Percentiles rank a stretch among this genome's conserved stretches.
These are phyloP conservation scores for Peromyscus attwateri DNA, from an alignment of 2,797 vertebrate genomes.

Conservation along the genomic window DNA sequence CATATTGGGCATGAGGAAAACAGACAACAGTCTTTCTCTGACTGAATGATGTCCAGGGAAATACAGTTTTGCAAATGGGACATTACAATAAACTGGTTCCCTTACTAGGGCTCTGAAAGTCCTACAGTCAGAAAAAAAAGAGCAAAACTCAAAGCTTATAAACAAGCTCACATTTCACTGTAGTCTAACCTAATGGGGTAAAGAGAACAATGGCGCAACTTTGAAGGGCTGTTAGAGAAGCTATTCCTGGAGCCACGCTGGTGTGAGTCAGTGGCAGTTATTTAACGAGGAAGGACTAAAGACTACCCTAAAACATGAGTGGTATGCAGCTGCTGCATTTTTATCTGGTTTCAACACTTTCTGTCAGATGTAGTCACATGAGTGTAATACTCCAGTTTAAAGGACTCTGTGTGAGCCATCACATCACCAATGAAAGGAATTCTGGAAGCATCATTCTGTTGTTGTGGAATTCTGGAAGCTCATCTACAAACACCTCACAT, in stretches of 20 bases:
- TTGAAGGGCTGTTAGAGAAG: neutral
- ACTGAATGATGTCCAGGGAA: neutral
- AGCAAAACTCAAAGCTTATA: neutral
- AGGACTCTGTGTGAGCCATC: neutral
- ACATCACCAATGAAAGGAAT: neutral
- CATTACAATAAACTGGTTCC: neutral
- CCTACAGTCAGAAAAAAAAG: neutral
- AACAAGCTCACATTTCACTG: neutral
- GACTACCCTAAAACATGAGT: neutral
- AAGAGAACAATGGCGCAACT: neutral
- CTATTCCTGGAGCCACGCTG: neutral
- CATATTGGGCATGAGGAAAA: neutral
- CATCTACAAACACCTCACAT: neutral
- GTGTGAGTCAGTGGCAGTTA: neutral
- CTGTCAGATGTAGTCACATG: neutral
- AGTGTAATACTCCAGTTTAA: neutral
- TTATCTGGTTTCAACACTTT: neutral
- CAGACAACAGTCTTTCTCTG: neutral
- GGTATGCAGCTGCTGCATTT: neutral
- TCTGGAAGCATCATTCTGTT: neutral
- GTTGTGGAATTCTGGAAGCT: too few species aligned
- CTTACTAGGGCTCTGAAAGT: neutral
- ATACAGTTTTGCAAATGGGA: neutral
- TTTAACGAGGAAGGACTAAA: neutral
- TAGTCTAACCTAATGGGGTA: neutral